Percentiles rank a stretch among this genome's conserved stretches.
Evolutionary conservation across 2,113 vertebrate genomes (phyloP).

Genomic region (Podarcis raffonei): DNA sequence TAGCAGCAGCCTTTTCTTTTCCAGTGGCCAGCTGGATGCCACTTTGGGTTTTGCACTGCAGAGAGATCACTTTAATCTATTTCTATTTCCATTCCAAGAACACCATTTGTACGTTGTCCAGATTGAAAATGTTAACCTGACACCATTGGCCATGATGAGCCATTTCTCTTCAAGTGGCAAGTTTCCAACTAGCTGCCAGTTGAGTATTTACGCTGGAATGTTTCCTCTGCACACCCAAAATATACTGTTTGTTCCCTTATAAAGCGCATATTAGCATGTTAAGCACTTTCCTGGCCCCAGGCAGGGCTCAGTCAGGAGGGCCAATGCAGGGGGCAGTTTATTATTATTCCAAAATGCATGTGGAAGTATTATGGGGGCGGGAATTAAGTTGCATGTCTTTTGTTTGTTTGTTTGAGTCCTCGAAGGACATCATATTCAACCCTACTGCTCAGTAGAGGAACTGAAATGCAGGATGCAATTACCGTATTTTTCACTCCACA

Average conservation of each 20-base stretch:
- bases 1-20: conserved; percentile 57
- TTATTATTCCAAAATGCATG: too few species aligned
- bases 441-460: too few species aligned
- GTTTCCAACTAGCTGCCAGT: conserved; percentile 71
- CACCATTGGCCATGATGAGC: conserved; percentile 66
- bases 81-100: conserved; percentile 71
- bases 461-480: neutral
- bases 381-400: neutral
- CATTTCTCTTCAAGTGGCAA: conserved; percentile 72
- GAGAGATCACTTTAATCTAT: conserved; percentile 70
- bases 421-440: too few species aligned
- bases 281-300: neutral
- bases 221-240: conserved; percentile 64
- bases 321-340: neutral
- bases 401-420: too few species aligned
- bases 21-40: conserved; percentile 71
- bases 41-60: conserved; percentile 69
- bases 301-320: too few species aligned
- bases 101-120: conserved; percentile 75
- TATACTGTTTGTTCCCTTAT: conserved; percentile 54
- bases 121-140: conserved; percentile 73
- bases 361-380: neutral
- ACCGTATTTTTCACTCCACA: neutral
- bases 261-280: conserved; percentile 33
- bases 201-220: conserved; percentile 71